Conservation (phyloP, 2,797 vertebrate genomes). For the Botia almorhae region DNA sequence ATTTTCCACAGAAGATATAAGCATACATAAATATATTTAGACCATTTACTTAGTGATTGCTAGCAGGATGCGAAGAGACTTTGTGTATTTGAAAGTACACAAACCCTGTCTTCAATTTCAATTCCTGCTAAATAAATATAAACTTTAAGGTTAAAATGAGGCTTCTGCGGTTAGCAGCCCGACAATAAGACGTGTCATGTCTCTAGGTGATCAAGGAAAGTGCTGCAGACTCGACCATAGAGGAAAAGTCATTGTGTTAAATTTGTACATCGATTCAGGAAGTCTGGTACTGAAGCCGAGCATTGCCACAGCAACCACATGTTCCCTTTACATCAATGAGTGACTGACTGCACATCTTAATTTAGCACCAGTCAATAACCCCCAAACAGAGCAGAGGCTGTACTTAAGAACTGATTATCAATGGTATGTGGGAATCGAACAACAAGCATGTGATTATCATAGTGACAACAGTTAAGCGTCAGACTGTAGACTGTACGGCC, state of each 20-base stretch:
- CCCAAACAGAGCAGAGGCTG: constrained; percentile 8
- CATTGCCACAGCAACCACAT: constrained; percentile 20
- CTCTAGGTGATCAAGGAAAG: constrained; percentile 2
- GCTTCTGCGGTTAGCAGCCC: not conserved
- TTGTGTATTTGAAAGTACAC: not conserved
- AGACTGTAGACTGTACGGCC: not conserved
- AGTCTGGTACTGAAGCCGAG: constrained; percentile 30
- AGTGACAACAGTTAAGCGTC: not conserved
- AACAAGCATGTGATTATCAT: constrained; percentile 1
- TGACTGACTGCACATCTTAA: constrained; percentile 40
- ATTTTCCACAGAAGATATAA: no score
- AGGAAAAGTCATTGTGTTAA: constrained; percentile 31
- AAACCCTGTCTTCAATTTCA: not conserved
- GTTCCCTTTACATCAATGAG: constrained; percentile 13
- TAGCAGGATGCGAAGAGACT: no score
- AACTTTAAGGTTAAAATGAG: not conserved
- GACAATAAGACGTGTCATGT: not conserved
- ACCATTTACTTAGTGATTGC: no score
- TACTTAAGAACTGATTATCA: constrained; percentile 23
- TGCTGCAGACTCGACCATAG: not conserved
- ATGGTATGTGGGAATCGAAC: not conserved
- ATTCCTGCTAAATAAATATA: not conserved
- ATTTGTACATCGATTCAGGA: constrained; percentile 35
- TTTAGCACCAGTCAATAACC: constrained; percentile 30
- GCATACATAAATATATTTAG: no score